These are phyloP conservation scores for Carapus acus DNA, from an alignment of 2,797 vertebrate genomes.

Conservation along the genomic window DNA sequence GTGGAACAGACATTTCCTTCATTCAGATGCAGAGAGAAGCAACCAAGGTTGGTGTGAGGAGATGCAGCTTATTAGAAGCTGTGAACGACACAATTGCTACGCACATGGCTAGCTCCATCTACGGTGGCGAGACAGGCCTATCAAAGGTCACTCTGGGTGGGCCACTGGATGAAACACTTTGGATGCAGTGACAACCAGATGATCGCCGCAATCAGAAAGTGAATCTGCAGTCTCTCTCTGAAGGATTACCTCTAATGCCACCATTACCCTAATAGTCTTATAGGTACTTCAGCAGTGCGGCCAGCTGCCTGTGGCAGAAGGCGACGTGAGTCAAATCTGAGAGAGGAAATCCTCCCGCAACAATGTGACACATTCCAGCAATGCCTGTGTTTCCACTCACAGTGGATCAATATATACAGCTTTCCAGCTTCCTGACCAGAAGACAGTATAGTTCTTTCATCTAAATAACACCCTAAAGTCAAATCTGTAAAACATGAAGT, in stretches of 20 bases:
- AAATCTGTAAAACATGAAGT: too few species aligned
- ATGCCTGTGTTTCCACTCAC: conserved; percentile 8
- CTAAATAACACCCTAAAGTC: not conserved
- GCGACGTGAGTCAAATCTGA: conserved; percentile 49
- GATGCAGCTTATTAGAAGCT: conserved; percentile 3
- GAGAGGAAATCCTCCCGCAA: conserved; percentile 46
- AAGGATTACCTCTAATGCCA: conserved; percentile 73
- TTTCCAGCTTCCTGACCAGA: not conserved
- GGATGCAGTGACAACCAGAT: conserved; percentile 15
- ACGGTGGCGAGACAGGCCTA: too few species aligned
- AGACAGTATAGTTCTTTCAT: not conserved
- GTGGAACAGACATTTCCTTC: conserved; percentile 59
- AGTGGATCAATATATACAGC: too few species aligned
- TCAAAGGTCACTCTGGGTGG: too few species aligned
- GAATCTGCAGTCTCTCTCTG: conserved; percentile 48
- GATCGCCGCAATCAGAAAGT: conserved; percentile 42
- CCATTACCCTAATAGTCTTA: conserved; percentile 72
- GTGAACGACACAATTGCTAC: conserved; percentile 26
- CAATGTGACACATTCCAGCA: conserved; percentile 42
- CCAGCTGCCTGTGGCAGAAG: conserved; percentile 60
- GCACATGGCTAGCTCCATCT: too few species aligned
- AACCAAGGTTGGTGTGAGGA: conserved; percentile 23
- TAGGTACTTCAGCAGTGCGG: conserved; percentile 69
- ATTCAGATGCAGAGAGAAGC: conserved; percentile 33
- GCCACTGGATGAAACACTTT: too few species aligned